Evolutionary conservation across 2,113 vertebrate genomes (phyloP).

Genomic region (Brienomyrus longianalis): DNA sequence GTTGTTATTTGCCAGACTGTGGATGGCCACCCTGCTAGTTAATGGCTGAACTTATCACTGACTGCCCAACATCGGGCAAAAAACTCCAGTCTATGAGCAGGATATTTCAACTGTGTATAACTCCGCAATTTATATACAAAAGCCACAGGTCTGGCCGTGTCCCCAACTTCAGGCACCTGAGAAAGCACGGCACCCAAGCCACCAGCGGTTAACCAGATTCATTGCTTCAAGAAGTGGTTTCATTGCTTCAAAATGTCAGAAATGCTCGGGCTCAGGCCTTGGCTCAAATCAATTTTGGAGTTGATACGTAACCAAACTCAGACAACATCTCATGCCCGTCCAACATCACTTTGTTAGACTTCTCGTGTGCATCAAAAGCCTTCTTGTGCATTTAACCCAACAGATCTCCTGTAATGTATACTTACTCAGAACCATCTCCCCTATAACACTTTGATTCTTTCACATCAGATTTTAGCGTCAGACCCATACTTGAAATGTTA

Average conservation of each 20-base stretch:
- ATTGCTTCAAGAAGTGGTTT: no score
- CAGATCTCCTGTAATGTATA: neutral
- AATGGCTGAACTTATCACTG: neutral
- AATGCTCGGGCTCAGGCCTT: neutral
- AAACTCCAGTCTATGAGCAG: neutral
- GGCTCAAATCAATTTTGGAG: neutral
- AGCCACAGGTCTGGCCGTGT: neutral
- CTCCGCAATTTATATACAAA: neutral
- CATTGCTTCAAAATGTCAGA: neutral
- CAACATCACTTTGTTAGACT: neutral
- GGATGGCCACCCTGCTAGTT: no score
- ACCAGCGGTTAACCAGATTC: no score
- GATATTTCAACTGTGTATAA: neutral
- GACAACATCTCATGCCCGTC: neutral
- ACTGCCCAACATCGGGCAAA: neutral
- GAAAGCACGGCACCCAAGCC: neutral
- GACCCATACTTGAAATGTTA: slow-evolving; percentile 4
- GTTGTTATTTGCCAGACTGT: no score
- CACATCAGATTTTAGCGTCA: slow-evolving; percentile 23
- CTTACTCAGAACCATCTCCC: slow-evolving; percentile 11
- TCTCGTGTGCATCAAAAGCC: neutral
- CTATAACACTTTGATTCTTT: slow-evolving; percentile 8
- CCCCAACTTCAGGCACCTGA: neutral
- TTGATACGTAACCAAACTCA: neutral
- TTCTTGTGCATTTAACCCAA: neutral